Percentiles rank a stretch among this genome's conserved stretches.
Conservation (phyloP, 2,888 invertebrate genomes). For the Holacanthella duospinosa region DNA sequence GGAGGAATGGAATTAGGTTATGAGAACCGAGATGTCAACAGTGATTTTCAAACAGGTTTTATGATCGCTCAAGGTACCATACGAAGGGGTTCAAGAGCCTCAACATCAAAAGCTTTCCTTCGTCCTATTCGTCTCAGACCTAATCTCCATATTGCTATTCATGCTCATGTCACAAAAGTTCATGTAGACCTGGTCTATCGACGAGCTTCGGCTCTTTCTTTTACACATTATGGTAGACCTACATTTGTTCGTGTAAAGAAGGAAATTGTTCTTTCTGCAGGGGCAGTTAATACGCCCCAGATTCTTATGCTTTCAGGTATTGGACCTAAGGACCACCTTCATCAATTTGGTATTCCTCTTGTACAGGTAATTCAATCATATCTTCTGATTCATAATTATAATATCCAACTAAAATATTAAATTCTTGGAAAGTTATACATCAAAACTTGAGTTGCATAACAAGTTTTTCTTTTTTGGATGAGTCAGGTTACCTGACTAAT, state of each 20-base stretch:
- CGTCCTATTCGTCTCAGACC: constrained; percentile 64
- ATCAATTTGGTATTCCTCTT: constrained; percentile 41
- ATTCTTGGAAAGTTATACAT: neutral
- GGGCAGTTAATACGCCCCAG: constrained; percentile 86
- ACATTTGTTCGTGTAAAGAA: constrained; percentile 64
- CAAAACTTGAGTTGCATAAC: no score
- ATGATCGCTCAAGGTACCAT: constrained; percentile 65
- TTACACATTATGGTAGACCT: constrained; percentile 60
- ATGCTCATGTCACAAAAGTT: constrained; percentile 65
- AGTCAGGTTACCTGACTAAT: neutral
- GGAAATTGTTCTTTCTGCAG: constrained; percentile 82
- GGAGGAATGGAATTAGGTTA: constrained; percentile 76
- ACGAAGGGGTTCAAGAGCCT: constrained; percentile 65
- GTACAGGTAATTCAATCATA: constrained; percentile 39
- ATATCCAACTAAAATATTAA: neutral
- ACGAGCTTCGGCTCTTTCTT: constrained; percentile 71
- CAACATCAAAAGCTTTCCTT: constrained; percentile 77
- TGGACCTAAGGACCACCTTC: constrained; percentile 40
- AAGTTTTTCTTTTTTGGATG: neutral
- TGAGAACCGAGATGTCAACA: constrained; percentile 74
- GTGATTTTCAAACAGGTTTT: constrained; percentile 73
- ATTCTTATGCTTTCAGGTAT: constrained; percentile 86
- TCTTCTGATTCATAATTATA: no score
- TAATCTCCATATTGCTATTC: constrained; percentile 76
- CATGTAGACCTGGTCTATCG: constrained; percentile 56